Base-by-base conservation (phyloP, 2,797 vertebrate genomes). In the Odontamblyopus rebecca region DNA sequence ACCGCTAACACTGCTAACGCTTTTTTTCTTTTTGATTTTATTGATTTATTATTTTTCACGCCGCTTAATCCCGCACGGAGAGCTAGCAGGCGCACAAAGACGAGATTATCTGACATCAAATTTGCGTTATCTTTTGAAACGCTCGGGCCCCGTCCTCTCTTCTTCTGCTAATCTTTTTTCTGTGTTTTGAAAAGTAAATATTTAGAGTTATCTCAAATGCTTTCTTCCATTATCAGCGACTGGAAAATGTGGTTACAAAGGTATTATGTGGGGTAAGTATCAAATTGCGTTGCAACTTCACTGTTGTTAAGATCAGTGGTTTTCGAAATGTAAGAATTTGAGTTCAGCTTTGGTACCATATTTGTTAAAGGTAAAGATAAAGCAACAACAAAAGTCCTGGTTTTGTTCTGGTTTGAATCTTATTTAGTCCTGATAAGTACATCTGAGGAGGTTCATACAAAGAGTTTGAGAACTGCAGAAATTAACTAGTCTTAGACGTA, bases 31-130 rank as follows among this genome's bases (percentile, higher is more conserved):
- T 16, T 15, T 48, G 13, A 48, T 65, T 48, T 65, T 65, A 48
- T 48, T 65, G 61, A 62, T 62, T 62, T 62, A 62, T 62, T 62
- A 38, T 84, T 90, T 88, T 15, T 88, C 78, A 87, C 69, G 74
- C 82, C 57, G 87, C 81, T 81, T 86, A 88, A 91, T 88, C 85
- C 76, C 74, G 74, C 72, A 68, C 68, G 73, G 32, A 73, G 78
- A 78, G 57, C 71, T 83, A 53, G 26, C 12, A 57, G 77, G 67
- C 61, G 73, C 68, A 79, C 70, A 79, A 74, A 66, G 59, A 71
- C 78, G 85, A 60, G 69, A 72, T 79, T 82, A 80, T 82, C 70
- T 68, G 68, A 67, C 56, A 77, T 76, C 64, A 68, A 62, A 76
- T 82, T 69, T 70, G 50, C 4, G 11, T 82, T 69, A 66, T 87